Percentiles rank a stretch among this genome's conserved stretches.
phyloP scores from a whole-genome alignment of 2,888 invertebrate species.

The Calameuta pallipes region DNA sequence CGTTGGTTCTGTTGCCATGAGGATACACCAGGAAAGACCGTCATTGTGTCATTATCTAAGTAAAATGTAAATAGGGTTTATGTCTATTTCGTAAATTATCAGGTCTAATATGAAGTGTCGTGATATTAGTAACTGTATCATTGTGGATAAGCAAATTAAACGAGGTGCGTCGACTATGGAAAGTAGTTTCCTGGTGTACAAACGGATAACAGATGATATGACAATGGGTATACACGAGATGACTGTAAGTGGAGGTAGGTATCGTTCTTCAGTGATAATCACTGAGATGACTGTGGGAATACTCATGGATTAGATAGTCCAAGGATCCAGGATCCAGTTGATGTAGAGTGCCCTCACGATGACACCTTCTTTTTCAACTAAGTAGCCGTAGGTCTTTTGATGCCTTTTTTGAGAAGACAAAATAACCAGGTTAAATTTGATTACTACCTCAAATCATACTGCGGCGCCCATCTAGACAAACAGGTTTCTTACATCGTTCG shows the following conservation, averaged over 20 bases:
- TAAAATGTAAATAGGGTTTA: neutral
- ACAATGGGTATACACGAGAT: neutral
- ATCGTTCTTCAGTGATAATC: neutral
- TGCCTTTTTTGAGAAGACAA: neutral
- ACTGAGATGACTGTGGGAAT: neutral
- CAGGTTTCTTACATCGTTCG: neutral
- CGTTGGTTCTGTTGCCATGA: neutral
- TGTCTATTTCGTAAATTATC: neutral
- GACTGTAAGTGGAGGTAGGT: neutral
- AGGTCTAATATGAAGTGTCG: neutral
- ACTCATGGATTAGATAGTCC: neutral
- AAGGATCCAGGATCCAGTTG: neutral
- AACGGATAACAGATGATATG: neutral
- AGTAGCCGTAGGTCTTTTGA: neutral
- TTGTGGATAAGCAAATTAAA: neutral
- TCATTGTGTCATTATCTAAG: neutral
- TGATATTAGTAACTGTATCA: neutral
- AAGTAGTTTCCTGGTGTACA: neutral
- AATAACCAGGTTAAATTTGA: neutral
- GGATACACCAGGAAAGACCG: neutral
- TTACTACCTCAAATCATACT: neutral
- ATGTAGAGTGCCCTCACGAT: neutral
- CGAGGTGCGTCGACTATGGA: neutral
- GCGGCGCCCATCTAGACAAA: neutral
- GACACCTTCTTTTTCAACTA: neutral